These are phyloP conservation scores for Galagoides demidoff DNA, from an alignment of 2,797 vertebrate species.

Conservation along the genomic window DNA sequence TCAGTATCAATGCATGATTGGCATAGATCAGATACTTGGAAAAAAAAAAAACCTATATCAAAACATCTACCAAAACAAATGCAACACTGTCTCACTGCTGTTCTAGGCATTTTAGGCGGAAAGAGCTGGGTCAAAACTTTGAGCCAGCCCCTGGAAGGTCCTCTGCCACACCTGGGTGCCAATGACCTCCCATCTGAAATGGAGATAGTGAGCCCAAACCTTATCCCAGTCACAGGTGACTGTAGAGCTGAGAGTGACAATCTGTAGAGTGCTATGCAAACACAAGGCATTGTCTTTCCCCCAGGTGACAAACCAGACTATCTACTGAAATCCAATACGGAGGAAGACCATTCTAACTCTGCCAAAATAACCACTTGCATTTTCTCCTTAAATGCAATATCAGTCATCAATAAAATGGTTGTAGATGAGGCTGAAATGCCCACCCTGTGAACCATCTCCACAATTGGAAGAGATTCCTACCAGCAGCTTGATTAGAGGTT, in stretches of 20 bases:
- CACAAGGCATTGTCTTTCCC: background rate
- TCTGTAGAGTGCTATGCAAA: background rate
- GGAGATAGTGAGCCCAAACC: background rate
- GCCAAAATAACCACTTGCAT: background rate
- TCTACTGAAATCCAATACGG: background rate
- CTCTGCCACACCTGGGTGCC: background rate
- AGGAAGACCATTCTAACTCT: background rate
- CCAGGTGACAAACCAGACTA: conserved; percentile 5
- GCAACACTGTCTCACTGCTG: background rate
- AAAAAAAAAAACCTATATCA: background rate
- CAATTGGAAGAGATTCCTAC: background rate
- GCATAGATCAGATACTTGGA: background rate
- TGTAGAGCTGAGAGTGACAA: background rate
- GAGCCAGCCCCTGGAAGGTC: background rate
- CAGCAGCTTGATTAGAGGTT: background rate
- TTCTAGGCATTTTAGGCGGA: background rate
- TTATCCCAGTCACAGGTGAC: background rate
- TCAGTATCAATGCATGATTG: background rate
- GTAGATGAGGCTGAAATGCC: background rate
- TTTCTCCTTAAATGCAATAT: background rate
- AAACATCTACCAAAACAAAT: background rate
- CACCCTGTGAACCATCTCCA: background rate
- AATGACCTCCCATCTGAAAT: background rate
- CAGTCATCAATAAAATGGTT: background rate
- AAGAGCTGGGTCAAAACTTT: background rate